Percentiles rank a stretch among this genome's conserved stretches.
Evolutionary conservation across 2,888 invertebrate species (phyloP).

Genomic region (Limnephilus auricula): DNA sequence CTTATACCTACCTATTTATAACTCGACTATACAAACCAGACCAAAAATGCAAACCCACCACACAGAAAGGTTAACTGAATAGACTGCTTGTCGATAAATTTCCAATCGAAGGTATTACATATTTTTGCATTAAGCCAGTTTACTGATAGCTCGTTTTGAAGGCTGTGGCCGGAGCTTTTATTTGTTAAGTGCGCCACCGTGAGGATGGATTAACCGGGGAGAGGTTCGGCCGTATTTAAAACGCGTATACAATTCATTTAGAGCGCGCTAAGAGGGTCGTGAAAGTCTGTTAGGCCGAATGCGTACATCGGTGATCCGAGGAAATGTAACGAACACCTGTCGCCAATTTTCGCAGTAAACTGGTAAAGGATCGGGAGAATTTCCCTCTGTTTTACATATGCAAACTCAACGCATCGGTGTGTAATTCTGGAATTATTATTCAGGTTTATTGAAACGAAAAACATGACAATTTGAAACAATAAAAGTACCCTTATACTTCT

Average conservation of each 20-base stretch:
- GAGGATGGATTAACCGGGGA: constrained; percentile 55
- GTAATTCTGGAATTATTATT: constrained; percentile 44
- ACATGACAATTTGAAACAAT: constrained; percentile 26
- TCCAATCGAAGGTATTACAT: neutral
- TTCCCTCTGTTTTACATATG: constrained; percentile 43
- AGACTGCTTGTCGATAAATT: neutral
- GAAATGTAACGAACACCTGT: constrained; percentile 56
- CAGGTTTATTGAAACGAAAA: constrained; percentile 33
- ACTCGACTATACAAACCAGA: neutral
- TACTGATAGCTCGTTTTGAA: neutral
- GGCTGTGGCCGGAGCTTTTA: constrained; percentile 43
- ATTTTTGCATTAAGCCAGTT: neutral
- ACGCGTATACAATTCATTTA: constrained; percentile 64
- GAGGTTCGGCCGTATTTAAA: constrained; percentile 61
- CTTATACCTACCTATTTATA: neutral
- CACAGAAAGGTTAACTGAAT: neutral
- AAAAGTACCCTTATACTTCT: constrained; percentile 3
- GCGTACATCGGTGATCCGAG: constrained; percentile 16
- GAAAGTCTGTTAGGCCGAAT: constrained; percentile 53
- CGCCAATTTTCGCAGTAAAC: constrained; percentile 43
- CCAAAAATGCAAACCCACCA: neutral
- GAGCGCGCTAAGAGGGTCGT: constrained; percentile 56
- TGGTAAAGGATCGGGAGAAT: neutral
- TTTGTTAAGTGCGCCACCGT: constrained; percentile 57
- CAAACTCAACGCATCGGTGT: constrained; percentile 37